Conservation (phyloP, 2,113 vertebrate genomes). For the Scolopax mira region DNA sequence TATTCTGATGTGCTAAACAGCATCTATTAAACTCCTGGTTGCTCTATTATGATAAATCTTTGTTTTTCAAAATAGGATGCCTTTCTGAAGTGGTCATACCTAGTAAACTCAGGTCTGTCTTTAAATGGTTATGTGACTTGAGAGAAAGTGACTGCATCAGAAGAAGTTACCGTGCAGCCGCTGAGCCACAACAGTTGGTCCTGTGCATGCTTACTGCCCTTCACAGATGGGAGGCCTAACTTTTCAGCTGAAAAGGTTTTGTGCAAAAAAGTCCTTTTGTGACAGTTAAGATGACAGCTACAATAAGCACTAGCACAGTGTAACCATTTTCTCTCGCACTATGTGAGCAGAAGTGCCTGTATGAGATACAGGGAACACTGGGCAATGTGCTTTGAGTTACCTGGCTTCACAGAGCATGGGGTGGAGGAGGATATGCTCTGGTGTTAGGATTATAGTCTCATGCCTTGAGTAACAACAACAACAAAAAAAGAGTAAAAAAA, state of each 20-base stretch:
- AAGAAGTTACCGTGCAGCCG: not conserved
- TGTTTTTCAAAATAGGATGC: not conserved
- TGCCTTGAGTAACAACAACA: not conserved
- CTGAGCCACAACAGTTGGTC: not conserved
- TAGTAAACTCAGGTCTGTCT: not conserved
- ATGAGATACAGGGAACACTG: not conserved
- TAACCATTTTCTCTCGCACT: not conserved
- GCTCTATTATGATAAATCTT: not conserved
- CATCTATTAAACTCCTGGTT: not conserved
- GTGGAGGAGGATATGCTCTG: not conserved
- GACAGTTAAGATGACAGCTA: not conserved
- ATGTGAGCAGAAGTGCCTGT: not conserved
- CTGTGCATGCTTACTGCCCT: not conserved
- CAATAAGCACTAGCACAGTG: accelerated
- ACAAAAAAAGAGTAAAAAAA: not conserved
- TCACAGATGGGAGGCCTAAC: not conserved
- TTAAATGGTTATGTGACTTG: not conserved
- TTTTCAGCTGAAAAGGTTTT: not conserved
- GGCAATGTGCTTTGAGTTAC: not conserved
- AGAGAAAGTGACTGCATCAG: not conserved
- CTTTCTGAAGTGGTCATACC: not conserved
- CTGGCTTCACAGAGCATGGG: not conserved
- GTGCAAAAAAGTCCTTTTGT: not conserved
- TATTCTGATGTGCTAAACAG: not conserved
- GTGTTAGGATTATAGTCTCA: not conserved